Percentiles rank a stretch among this genome's conserved stretches.
These are phyloP conservation scores for Ormyrus pomaceus DNA, from an alignment of 2,888 invertebrate species.

Conservation along the genomic window DNA sequence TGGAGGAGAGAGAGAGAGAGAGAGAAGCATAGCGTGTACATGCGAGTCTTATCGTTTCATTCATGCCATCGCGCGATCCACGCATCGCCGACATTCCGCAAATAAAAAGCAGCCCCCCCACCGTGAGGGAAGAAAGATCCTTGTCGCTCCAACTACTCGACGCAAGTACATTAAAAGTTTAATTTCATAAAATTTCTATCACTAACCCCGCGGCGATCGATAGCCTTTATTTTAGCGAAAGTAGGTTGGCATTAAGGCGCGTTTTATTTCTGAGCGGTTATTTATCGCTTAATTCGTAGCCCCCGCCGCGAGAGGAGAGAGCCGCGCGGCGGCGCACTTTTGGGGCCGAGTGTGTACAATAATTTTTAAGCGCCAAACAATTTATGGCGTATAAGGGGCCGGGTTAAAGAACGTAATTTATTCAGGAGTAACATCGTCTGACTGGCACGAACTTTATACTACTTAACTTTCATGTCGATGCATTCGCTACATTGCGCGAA, in stretches of 20 bases:
- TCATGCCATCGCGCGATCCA: conserved; percentile 49
- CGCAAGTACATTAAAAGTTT: neutral
- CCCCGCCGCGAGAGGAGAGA: neutral
- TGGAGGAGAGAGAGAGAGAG: conserved; percentile 45
- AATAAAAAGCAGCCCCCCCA: neutral
- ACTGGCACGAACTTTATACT: conserved; percentile 33
- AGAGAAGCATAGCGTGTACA: conserved; percentile 49
- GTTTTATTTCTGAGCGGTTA: too few relatives aligned
- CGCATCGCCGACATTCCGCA: conserved; percentile 16
- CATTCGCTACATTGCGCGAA: conserved; percentile 18
- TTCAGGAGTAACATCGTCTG: conserved; percentile 22
- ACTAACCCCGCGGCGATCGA: neutral
- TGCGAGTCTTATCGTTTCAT: conserved; percentile 54
- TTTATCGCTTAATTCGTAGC: neutral
- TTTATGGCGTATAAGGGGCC: neutral
- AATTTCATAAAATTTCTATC: conserved; percentile 17
- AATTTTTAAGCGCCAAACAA: too few relatives aligned
- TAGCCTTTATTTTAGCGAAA: neutral
- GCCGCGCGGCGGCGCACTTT: neutral
- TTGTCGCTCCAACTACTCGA: neutral
- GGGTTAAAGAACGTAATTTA: conserved; percentile 22
- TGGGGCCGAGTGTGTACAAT: too few relatives aligned
- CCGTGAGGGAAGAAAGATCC: neutral
- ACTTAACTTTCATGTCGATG: conserved; percentile 39
- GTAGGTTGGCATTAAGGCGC: too few relatives aligned